Evolutionary conservation across 2,888 invertebrate species (phyloP).

Genomic region (Drosophila peninsularis): DNA sequence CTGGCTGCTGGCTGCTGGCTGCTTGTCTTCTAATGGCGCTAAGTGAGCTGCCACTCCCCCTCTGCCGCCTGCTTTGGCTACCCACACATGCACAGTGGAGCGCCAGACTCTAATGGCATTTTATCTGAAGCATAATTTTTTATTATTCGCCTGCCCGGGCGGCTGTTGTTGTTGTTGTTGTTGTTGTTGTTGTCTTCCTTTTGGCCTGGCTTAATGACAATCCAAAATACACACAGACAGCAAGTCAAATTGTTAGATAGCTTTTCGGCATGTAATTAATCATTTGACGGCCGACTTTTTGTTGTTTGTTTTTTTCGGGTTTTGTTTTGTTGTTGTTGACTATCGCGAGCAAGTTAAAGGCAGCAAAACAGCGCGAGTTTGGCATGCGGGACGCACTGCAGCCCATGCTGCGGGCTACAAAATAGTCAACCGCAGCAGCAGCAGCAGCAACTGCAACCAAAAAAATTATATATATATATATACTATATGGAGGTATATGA

Average conservation of each 20-base stretch:
- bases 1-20: conserved; percentile 26
- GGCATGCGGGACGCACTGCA: conserved; percentile 66
- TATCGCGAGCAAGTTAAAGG: conserved; percentile 39
- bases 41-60: conserved; percentile 54
- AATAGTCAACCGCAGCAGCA: conserved; percentile 30
- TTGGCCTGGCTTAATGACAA: conserved; percentile 75
- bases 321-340: conserved; percentile 17
- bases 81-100: conserved; percentile 44
- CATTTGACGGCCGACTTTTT: conserved; percentile 65
- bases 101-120: conserved; percentile 78
- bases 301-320: conserved; percentile 15
- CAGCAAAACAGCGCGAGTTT: conserved; percentile 31
- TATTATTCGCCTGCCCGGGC: conserved; percentile 64
- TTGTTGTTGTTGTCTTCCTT: conserved; percentile 34
- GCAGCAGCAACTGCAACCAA: conserved; percentile 30
- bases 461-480: conserved; percentile 3
- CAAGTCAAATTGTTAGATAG: conserved; percentile 79
- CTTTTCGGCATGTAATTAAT: conserved; percentile 80
- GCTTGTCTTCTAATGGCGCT: conserved; percentile 77
- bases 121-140: conserved; percentile 81
- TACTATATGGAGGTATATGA: background rate
- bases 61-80: background rate
- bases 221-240: conserved; percentile 65
- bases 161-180: conserved; percentile 22
- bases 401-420: conserved; percentile 64